Evolutionary conservation across 2,888 invertebrate species (phyloP).

Genomic region (Drosophila cyrtoloma): DNA sequence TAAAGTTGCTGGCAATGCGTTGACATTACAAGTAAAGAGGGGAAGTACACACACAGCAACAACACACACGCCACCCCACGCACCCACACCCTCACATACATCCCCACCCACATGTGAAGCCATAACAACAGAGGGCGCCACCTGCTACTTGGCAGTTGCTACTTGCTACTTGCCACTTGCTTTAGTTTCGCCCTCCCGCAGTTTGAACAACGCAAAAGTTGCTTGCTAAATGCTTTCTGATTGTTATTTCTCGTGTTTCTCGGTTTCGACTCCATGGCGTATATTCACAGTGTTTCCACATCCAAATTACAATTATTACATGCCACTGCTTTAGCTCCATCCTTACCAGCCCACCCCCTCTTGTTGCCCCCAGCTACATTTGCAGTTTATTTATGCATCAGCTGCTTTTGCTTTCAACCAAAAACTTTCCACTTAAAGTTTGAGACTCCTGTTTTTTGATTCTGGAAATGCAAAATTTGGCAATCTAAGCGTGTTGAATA

Average conservation of each 20-base stretch:
- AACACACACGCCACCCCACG: constrained; percentile 4
- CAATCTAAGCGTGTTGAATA: constrained; percentile 77
- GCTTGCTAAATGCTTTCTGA: constrained; percentile 83
- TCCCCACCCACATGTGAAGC: constrained; percentile 30
- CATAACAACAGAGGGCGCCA: constrained; percentile 62
- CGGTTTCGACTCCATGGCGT: constrained; percentile 23
- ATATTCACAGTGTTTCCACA: constrained; percentile 55
- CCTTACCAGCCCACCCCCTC: neutral
- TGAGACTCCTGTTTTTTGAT: constrained; percentile 32
- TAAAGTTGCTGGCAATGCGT: constrained; percentile 44
- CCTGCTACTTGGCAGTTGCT: constrained; percentile 54
- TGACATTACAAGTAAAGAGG: constrained; percentile 47
- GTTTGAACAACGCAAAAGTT: constrained; percentile 60
- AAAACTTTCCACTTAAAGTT: constrained; percentile 48
- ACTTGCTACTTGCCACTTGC: constrained; percentile 22
- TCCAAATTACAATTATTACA: constrained; percentile 67
- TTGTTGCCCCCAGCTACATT: constrained; percentile 12
- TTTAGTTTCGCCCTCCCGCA: constrained; percentile 28
- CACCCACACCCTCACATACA: constrained; percentile 13
- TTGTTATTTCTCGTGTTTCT: constrained; percentile 82
- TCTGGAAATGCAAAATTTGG: constrained; percentile 72
- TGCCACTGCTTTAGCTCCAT: constrained; percentile 50
- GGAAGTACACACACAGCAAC: constrained; percentile 9
- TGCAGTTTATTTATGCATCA: constrained; percentile 54
- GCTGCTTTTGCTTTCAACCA: constrained; percentile 33